phyloP scores from a whole-genome alignment of 2,888 invertebrate genomes.

The Drosophila anomalata region DNA sequence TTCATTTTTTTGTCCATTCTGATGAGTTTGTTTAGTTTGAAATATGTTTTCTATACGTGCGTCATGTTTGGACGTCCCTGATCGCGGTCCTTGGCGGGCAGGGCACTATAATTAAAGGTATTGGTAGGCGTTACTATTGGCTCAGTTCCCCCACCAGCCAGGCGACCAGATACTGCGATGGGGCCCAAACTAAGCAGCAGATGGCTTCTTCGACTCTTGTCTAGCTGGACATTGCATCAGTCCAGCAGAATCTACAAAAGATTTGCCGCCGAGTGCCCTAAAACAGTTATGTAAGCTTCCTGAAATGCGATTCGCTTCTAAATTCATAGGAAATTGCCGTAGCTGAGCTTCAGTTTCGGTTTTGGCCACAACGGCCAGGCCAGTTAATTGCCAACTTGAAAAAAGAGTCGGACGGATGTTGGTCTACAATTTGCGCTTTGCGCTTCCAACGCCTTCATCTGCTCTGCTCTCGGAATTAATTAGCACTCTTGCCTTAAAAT shows the following conservation, averaged over 20 bases:
- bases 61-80: conserved; percentile 66
- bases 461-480: conserved; percentile 66
- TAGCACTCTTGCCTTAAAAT: conserved; percentile 74
- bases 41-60: conserved; percentile 80
- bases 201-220: conserved; percentile 20
- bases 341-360: conserved; percentile 38
- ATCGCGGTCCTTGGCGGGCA: conserved; percentile 49
- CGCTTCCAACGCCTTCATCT: conserved; percentile 65
- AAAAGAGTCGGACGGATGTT: conserved; percentile 54
- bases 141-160: conserved; percentile 48
- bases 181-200: conserved; percentile 12
- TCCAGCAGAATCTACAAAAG: conserved; percentile 43
- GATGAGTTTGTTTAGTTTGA: conserved; percentile 79
- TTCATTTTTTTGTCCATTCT: conserved; percentile 44
- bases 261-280: conserved; percentile 37
- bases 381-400: conserved; percentile 64
- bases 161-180: neutral
- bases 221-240: conserved; percentile 66
- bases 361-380: conserved; percentile 23
- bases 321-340: conserved; percentile 64
- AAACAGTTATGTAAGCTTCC: conserved; percentile 76
- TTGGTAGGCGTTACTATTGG: conserved; percentile 80
- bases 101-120: conserved; percentile 76
- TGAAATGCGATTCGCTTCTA: conserved; percentile 40
- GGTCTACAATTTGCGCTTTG: conserved; percentile 59